These are phyloP conservation scores for Oncorhynchus keta DNA, from an alignment of 2,113 vertebrate species.

Conservation along the genomic window DNA sequence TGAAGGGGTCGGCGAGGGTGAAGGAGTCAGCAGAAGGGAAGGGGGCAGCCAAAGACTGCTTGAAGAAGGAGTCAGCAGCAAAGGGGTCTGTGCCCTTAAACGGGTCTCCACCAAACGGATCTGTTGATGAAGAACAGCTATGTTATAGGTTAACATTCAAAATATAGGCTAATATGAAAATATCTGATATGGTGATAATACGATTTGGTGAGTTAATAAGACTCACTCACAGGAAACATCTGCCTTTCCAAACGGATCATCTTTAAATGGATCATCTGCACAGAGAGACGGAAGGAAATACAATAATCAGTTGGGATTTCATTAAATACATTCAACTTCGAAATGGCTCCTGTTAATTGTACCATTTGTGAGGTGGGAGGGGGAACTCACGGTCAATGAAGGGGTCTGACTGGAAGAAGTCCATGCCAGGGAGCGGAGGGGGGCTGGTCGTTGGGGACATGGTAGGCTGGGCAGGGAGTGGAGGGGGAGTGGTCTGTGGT, in stretches of 20 bases:
- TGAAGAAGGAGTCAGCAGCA: slow-evolving; percentile 90
- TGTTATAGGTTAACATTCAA: too few relatives aligned
- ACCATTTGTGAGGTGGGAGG: not conserved
- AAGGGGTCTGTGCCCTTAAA: slow-evolving; percentile 98
- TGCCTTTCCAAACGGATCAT: slow-evolving; percentile 94
- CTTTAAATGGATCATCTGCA: slow-evolving; percentile 92
- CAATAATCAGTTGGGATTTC: not conserved
- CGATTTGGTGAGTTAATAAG: not conserved
- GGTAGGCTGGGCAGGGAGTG: slow-evolving; percentile 41
- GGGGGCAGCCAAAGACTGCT: slow-evolving; percentile 75
- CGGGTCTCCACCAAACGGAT: slow-evolving; percentile 94
- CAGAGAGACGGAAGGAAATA: slow-evolving; percentile 33
- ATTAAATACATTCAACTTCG: not conserved
- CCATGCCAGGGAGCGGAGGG: slow-evolving; percentile 77
- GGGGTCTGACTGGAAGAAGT: slow-evolving; percentile 94
- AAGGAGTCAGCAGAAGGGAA: slow-evolving; percentile 81
- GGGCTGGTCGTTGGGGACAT: slow-evolving; percentile 53
- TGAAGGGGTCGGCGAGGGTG: slow-evolving; percentile 68
- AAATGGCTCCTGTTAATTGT: not conserved
- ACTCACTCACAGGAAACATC: slow-evolving; percentile 74
- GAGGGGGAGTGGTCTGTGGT: slow-evolving; percentile 35
- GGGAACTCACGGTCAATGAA: slow-evolving; percentile 89
- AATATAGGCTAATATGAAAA: too few relatives aligned
- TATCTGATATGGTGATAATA: too few relatives aligned
- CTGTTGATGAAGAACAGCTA: slow-evolving; percentile 53